Percentiles rank a stretch among this genome's conserved stretches.
phyloP scores from a whole-genome alignment of 2,797 vertebrate species.

The Craterocephalus amniculus region DNA sequence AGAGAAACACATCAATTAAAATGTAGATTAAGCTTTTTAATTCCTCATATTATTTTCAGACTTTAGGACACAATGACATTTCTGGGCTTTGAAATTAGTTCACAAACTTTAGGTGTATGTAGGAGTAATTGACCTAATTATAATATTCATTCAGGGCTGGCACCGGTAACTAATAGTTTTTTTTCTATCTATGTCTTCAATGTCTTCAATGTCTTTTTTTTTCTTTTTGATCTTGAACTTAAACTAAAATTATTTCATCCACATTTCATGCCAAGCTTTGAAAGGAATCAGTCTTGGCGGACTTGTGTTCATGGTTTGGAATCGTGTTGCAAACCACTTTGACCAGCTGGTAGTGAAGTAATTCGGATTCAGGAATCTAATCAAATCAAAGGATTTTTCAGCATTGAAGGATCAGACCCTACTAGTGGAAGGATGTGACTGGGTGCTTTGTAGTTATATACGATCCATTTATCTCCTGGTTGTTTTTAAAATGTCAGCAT shows the following conservation, averaged over 20 bases:
- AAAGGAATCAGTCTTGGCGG: neutral
- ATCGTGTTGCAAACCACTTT: too few relatives aligned
- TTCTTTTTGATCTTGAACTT: neutral
- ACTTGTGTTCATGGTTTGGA: too few relatives aligned
- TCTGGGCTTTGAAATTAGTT: conserved; percentile 33
- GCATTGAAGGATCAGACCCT: too few relatives aligned
- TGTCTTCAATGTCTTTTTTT: neutral
- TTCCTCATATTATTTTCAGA: conserved; percentile 41
- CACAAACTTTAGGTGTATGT: conserved; percentile 28
- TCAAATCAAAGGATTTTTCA: too few relatives aligned
- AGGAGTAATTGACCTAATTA: too few relatives aligned
- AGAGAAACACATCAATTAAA: conserved; percentile 51
- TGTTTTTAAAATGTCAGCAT: too few relatives aligned
- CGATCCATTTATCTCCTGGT: too few relatives aligned
- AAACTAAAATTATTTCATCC: conserved; percentile 15
- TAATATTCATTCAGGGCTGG: conserved; percentile 4
- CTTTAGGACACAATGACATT: conserved; percentile 15
- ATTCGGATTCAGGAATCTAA: too few relatives aligned
- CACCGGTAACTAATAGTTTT: neutral
- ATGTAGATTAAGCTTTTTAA: conserved; percentile 67
- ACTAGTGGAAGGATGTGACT: too few relatives aligned
- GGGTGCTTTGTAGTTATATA: too few relatives aligned
- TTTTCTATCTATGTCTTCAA: neutral
- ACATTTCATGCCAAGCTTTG: conserved; percentile 5
- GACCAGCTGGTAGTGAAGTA: too few relatives aligned